Evolutionary conservation across 2,888 invertebrate species (phyloP).

Genomic region (Ptychoptera contaminata): DNA sequence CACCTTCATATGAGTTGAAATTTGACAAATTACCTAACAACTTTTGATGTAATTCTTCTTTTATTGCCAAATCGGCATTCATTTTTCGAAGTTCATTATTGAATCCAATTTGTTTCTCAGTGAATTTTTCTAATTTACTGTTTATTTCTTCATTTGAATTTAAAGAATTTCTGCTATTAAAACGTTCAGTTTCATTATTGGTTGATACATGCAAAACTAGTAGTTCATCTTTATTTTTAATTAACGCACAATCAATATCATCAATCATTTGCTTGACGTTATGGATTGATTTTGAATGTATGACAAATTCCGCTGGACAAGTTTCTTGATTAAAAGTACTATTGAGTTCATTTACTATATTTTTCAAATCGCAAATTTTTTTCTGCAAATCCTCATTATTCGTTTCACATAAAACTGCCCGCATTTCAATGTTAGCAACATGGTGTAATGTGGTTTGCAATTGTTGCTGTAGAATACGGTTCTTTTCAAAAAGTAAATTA

Average conservation of each 20-base stretch:
- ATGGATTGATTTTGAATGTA: slow-evolving; percentile 29
- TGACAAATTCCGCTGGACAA: slow-evolving; percentile 18
- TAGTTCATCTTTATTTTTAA: slow-evolving; percentile 33
- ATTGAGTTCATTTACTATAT: slow-evolving; percentile 40
- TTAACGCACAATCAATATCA: slow-evolving; percentile 41
- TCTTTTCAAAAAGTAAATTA: slow-evolving; percentile 39
- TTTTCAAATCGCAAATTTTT: slow-evolving; percentile 41
- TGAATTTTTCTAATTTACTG: slow-evolving; percentile 20
- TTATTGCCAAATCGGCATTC: slow-evolving; percentile 22
- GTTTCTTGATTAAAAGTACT: slow-evolving; percentile 25
- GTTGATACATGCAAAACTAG: slow-evolving; percentile 15
- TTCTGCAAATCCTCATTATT: slow-evolving; percentile 48
- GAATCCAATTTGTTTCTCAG: slow-evolving; percentile 36
- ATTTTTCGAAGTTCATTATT: slow-evolving; percentile 54
- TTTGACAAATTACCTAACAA: slow-evolving; percentile 21
- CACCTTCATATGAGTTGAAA: slow-evolving; percentile 13
- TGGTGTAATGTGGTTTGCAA: slow-evolving; percentile 48
- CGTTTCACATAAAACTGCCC: slow-evolving; percentile 49
- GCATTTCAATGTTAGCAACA: slow-evolving; percentile 54
- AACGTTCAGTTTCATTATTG: slow-evolving; percentile 15
- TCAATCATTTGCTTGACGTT: slow-evolving; percentile 33
- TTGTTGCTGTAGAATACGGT: slow-evolving; percentile 45
- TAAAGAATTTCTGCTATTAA: slow-evolving; percentile 18
- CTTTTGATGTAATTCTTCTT: slow-evolving; percentile 26
- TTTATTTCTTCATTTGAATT: neutral